These are phyloP conservation scores for Mamestra brassicae DNA, from an alignment of 2,888 invertebrate species.

Conservation along the genomic window DNA sequence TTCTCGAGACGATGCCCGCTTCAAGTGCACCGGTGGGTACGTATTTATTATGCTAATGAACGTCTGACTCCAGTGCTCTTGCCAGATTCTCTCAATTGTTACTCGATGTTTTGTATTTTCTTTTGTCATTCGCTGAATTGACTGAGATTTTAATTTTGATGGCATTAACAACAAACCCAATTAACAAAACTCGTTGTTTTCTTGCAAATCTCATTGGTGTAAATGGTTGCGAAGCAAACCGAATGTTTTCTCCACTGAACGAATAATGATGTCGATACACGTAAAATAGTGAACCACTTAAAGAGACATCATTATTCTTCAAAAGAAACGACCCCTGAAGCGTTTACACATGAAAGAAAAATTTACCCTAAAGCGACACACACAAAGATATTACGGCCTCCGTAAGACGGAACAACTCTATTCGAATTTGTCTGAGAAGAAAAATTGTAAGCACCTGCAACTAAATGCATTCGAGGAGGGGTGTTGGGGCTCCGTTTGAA, in stretches of 20 bases:
- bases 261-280: conserved; percentile 45
- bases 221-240: conserved; percentile 10
- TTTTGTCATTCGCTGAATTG: conserved; percentile 31
- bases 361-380: conserved; percentile 59
- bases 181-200: conserved; percentile 26
- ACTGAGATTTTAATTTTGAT: conserved; percentile 42
- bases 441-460: conserved; percentile 89
- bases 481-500: conserved; percentile 78
- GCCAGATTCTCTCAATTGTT: conserved; percentile 66
- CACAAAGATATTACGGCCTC: conserved; percentile 71
- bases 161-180: conserved; percentile 13
- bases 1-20: conserved; percentile 73
- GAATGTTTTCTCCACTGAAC: conserved; percentile 19
- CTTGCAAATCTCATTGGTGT: conserved; percentile 7
- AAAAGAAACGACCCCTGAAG: conserved; percentile 70
- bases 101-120: conserved; percentile 42
- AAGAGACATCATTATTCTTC: conserved; percentile 72
- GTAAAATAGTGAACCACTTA: conserved; percentile 55
- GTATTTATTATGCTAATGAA: conserved; percentile 87
- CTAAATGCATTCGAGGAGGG: conserved; percentile 85
- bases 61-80: conserved; percentile 73
- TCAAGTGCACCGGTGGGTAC: conserved; percentile 60
- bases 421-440: conserved; percentile 86
- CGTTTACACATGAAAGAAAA: conserved; percentile 72
- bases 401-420: conserved; percentile 75